phyloP scores from a whole-genome alignment of 92 coral and sea anemone species.

The Umimayanthus chanpuru region DNA sequence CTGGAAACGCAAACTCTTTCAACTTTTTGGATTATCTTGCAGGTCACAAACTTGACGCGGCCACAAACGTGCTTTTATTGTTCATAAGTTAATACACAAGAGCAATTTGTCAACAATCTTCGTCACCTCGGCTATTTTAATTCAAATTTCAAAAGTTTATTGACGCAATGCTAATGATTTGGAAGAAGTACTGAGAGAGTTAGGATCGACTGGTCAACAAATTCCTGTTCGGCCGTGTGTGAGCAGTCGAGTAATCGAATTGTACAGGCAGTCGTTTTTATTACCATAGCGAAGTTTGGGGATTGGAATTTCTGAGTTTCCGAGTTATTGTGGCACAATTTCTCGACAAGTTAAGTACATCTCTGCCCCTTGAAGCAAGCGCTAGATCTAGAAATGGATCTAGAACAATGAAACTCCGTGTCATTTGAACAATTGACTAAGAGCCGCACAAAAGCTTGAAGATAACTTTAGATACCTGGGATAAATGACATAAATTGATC shows the following conservation, averaged over 20 bases:
- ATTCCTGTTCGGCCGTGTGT: slow-evolving; percentile 17
- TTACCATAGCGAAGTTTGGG: background rate
- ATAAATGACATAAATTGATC: background rate
- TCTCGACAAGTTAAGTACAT: background rate
- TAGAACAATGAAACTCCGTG: background rate
- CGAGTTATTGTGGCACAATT: background rate
- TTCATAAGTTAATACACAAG: background rate
- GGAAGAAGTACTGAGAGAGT: background rate
- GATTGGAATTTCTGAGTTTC: background rate
- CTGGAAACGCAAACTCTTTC: background rate
- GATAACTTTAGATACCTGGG: background rate
- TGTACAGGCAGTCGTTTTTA: background rate
- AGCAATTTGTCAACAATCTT: background rate
- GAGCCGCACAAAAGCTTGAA: background rate
- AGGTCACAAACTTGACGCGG: background rate
- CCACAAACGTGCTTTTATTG: slow-evolving; percentile 13
- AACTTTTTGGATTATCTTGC: background rate
- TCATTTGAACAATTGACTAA: background rate
- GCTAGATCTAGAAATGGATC: background rate
- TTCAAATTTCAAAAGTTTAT: slow-evolving; percentile 10
- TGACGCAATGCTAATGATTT: slow-evolving; percentile 17
- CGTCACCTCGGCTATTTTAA: background rate
- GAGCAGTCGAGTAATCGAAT: background rate
- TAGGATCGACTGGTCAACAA: background rate
- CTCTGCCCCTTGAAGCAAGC: background rate